Evolutionary conservation across 1,140 invertebrate genomes (phyloP), one percentile per base, ranked within the genome.

Genomic region (Diorhabda sublineata): DNA sequence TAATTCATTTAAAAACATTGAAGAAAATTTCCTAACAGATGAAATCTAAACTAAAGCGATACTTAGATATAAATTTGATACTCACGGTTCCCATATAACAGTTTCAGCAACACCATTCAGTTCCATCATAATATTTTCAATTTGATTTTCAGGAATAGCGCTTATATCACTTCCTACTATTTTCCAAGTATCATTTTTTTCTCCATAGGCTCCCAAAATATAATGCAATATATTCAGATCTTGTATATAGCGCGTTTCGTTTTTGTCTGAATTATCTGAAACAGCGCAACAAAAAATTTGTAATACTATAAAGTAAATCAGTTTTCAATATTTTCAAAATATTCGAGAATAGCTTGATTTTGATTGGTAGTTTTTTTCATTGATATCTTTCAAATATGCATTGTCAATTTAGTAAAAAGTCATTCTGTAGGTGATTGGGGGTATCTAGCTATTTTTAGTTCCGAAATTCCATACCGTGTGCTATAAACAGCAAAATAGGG

Each of bases 71-170:
- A 26, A 26, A 26, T 26, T 26, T 26, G 1, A 11, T 62, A 84
- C 85, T 85, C 80, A 90, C 89, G 86, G 85, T 79, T 89, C 85
- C 78, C 88, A 85, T 4, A 87, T 83, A 63, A 90, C 77, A 43
- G 86, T 87, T 61, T 85, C 83, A 72, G 88, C 81, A 65, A 83
- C 79, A 66, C 82, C 78, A 42, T 81, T 80, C 3, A 87, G 82
- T n/a, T 83, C 74, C 45, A 77, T 79, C 3, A 89, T 80, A 72
- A 85, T 87, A 74, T 85, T 85, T 70, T 83, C 83, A 42, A 87
- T 82, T 11, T 85, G 77, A 1, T 75, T 77, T 8, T 78, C 73
- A 3, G 82, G 74, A 66, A 84, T 85, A 4, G 71, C 71, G 6
- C 81, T 81, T 65, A 85, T 73, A 75, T 87, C 84, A 67, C 83